Evolutionary conservation across 1,140 invertebrate species (phyloP), one percentile per base, ranked within the genome.

Genomic region (Drosophila auraria): DNA sequence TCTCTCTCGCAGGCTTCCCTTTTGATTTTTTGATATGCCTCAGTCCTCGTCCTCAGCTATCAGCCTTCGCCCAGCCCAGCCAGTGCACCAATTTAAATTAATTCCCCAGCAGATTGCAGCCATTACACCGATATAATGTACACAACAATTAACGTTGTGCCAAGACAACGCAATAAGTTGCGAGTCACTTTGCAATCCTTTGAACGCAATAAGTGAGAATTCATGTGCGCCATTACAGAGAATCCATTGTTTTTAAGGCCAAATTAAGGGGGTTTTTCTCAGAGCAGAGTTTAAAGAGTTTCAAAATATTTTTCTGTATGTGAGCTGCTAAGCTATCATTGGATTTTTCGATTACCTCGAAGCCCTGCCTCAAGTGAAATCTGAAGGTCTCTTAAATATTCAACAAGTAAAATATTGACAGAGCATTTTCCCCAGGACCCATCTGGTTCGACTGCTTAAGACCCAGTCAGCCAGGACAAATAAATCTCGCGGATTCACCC

Each of bases 91-190:
- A 77, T 78, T 80, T 74, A 63, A 80, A 69, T 75, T 58, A 59
- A 80, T 80, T 80, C 70, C 47, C 54, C 58, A 49, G 62, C 77
- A 80, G 77, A 80, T 63, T 69, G 60, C 61, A 45, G 54, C 47
- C 57, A 66, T 80, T 72, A 78, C 60, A 65, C 75, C 33, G 54
- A 45, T 69, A 53, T 58, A 78, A 78, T 78, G 74, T 76, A 44
- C 42, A 78, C 70, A 64, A 63, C 74, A 79, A 78, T 78, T 78
- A 78, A 71, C 59, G 64, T 40, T 69, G 57, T 45, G 44, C 77
- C 49, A 78, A 78, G 78, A 72, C 75, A 73, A 78, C 61, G 56
- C 57, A 72, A 65, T 78, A 78, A 78, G 66, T 80, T 51, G 58
- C 45, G 47, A 71, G 56, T 69, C 58, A 78, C 49, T 77, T 62